These are phyloP conservation scores for Chelonus formosanus DNA, from an alignment of 2,888 invertebrate species.

Conservation along the genomic window DNA sequence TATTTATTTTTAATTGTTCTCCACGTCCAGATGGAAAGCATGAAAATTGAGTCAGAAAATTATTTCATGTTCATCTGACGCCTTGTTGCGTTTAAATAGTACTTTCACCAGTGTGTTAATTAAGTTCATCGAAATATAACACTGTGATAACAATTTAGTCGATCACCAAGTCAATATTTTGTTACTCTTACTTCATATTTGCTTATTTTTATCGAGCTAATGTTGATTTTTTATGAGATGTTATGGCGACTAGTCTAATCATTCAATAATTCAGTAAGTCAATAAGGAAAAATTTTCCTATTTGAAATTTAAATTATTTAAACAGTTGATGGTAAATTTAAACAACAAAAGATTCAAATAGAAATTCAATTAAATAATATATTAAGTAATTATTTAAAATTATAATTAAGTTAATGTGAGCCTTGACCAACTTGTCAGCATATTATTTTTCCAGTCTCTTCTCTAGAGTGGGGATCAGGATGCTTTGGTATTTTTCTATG, in stretches of 20 bases:
- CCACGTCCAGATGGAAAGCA: background rate
- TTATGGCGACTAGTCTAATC: slow-evolving; percentile 11
- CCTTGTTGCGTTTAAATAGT: slow-evolving; percentile 3
- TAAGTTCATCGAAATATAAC: slow-evolving; percentile 12
- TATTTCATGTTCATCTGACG: background rate
- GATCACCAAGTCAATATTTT: slow-evolving; percentile 13
- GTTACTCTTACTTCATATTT: background rate
- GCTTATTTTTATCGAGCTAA: background rate
- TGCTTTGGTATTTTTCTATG: slow-evolving; percentile 30
- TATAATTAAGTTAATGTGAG: slow-evolving; percentile 16
- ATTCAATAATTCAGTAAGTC: slow-evolving; percentile 15
- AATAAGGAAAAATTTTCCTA: background rate
- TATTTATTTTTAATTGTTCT: background rate
- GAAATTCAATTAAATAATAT: background rate
- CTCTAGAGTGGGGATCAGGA: slow-evolving; percentile 21
- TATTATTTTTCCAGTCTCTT: slow-evolving; percentile 8
- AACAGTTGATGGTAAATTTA: background rate
- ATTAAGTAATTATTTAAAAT: slow-evolving; percentile 6
- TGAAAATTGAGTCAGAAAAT: background rate
- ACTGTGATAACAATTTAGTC: slow-evolving; percentile 11
- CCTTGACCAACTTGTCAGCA: slow-evolving; percentile 31
- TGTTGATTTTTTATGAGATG: slow-evolving; percentile 6
- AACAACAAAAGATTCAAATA: background rate
- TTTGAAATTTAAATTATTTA: background rate
- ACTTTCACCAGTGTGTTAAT: slow-evolving; percentile 21